Conservation (phyloP, 2,888 invertebrate species). For the Gymnocheta viridis region DNA sequence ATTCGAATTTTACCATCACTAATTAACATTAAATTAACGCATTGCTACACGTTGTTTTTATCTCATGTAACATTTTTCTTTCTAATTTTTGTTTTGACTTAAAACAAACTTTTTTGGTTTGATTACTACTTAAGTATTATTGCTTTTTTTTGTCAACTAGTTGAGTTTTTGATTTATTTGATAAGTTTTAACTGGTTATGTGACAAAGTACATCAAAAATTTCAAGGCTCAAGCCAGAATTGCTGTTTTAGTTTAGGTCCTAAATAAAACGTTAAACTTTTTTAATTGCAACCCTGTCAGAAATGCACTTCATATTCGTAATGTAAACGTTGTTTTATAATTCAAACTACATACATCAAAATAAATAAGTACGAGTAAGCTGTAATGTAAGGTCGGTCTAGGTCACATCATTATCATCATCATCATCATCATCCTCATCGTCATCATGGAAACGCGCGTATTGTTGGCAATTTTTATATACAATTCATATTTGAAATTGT, state of each 20-base stretch:
- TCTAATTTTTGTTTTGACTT: too few relatives aligned
- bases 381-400: constrained; percentile 65
- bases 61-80: too few relatives aligned
- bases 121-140: too few relatives aligned
- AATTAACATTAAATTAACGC: too few relatives aligned
- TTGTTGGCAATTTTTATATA: constrained; percentile 63
- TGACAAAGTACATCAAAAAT: too few relatives aligned
- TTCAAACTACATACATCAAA: constrained; percentile 12
- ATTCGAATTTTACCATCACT: too few relatives aligned
- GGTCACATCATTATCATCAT: constrained; percentile 57
- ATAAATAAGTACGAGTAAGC: constrained; percentile 3
- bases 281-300: constrained; percentile 8
- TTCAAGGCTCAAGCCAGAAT: too few relatives aligned
- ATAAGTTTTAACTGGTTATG: too few relatives aligned
- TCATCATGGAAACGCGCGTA: constrained; percentile 54
- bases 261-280: background rate
- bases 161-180: too few relatives aligned
- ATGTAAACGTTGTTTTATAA: background rate
- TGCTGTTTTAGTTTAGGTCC: background rate
- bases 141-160: too few relatives aligned
- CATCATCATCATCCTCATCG: background rate
- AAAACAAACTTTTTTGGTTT: too few relatives aligned
- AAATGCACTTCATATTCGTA: background rate
- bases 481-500: constrained; percentile 63
- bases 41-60: too few relatives aligned